Conservation (phyloP, 2,888 invertebrate genomes). For the Hyposoter didymator region DNA sequence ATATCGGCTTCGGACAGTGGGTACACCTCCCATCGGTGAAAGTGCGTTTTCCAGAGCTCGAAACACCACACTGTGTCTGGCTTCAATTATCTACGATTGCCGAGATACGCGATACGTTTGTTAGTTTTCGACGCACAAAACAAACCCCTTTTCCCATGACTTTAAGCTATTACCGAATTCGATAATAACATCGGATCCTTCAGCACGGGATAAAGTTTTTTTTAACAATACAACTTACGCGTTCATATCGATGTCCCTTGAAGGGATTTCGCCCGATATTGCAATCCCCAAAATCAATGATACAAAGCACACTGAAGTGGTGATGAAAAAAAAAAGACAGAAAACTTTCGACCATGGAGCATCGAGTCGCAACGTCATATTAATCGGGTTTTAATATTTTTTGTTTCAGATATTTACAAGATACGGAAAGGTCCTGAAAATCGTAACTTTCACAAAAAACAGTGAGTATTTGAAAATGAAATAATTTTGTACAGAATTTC, state of each 20-base stretch:
- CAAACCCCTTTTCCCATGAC: constrained; percentile 31
- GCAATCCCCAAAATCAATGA: background rate
- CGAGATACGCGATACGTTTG: constrained; percentile 70
- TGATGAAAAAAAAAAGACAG: background rate
- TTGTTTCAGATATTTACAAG: constrained; percentile 97
- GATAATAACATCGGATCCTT: constrained; percentile 40
- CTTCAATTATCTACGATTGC: constrained; percentile 62
- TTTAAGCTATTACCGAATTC: constrained; percentile 40
- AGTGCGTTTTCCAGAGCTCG: constrained; percentile 22
- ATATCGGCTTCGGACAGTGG: constrained; percentile 28
- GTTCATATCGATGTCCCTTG: background rate
- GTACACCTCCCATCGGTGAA: constrained; percentile 12
- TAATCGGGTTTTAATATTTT: constrained; percentile 58
- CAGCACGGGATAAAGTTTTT: background rate
- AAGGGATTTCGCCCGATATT: too few species aligned
- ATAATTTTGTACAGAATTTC: background rate
- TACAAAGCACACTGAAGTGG: background rate
- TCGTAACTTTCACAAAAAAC: constrained; percentile 99
- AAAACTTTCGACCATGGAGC: background rate
- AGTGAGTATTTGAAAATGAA: constrained; percentile 89
- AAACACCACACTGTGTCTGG: constrained; percentile 49
- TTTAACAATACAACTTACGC: background rate
- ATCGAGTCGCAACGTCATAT: background rate
- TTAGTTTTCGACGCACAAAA: constrained; percentile 64
- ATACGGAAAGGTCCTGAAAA: constrained; percentile 99